Base-by-base conservation (phyloP, 2,113 vertebrate species). In the Corythoichthys intestinalis region DNA sequence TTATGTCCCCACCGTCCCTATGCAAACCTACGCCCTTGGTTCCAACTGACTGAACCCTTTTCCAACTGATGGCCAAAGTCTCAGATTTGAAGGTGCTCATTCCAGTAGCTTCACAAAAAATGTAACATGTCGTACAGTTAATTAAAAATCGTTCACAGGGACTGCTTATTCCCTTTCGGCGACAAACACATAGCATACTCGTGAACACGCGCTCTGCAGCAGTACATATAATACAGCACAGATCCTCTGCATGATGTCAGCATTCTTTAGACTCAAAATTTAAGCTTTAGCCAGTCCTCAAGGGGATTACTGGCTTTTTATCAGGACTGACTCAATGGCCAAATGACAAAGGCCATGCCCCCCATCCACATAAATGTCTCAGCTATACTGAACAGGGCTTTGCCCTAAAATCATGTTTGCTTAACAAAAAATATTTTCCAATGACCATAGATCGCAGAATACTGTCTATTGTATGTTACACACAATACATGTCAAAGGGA, bases 321-420 rank as follows among this genome's bases (percentile, higher is more conserved):
- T 81, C 58, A 73, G 53, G 12, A 35, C 65, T 75, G 71, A 82
- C 28, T 81, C 78, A 80, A 66, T 0, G 46, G 0, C 14, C 48
- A 65, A 68, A 79, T 49, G 57, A 17, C n/a, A 78, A 74, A 76
- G 37, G 46, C 28, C 28, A 66, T 77, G 65, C 77, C 54, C 34
- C 6, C 20, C 8, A 37, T 44, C 15, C 54, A 74, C 20, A 52
- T 35, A 62, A 60, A 78, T 46, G 66, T 61, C 71, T 57, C 10
- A 50, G 15, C 52, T 6, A 66, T 34, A 57, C 63, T 2, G 34
- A 66, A 57, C 34, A 11, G 10, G 6, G 20, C 15, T 66, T 6
- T 41, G 6, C 52, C 6, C 41, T 38, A 63, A 4, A 4, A 34
- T 58, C 56, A 58, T 4, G 35, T 58, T 34, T 4, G 5, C 34